These are phyloP conservation scores for Acanthococcus lagerstroemiae DNA, from an alignment of 2,888 invertebrate genomes.

Conservation along the genomic window DNA sequence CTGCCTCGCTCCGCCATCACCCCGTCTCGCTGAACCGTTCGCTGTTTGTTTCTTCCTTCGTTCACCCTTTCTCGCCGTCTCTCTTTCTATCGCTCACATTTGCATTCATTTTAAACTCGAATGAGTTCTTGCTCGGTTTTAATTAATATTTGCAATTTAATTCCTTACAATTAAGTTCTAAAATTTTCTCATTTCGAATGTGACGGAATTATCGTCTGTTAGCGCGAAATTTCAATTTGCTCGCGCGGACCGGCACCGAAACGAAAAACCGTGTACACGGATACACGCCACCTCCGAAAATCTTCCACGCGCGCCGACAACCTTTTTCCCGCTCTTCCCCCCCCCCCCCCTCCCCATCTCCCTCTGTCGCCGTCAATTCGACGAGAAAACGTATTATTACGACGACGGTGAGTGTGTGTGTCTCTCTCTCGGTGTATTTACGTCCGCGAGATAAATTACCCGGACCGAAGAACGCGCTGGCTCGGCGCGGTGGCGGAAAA, in stretches of 20 bases:
- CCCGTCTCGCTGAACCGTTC: background rate
- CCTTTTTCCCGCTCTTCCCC: no score
- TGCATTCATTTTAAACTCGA: conserved; percentile 28
- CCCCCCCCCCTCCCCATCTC: no score
- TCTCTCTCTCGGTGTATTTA: no score
- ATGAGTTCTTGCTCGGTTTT: conserved; percentile 17
- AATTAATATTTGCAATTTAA: conserved; percentile 31
- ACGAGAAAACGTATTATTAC: no score
- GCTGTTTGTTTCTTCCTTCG: no score
- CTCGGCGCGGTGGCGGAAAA: no score
- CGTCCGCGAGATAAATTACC: no score
- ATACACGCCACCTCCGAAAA: background rate
- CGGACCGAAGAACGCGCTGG: no score
- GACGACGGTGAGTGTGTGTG: no score
- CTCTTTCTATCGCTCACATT: conserved; percentile 29
- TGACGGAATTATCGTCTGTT: conserved; percentile 30
- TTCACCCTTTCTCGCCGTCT: no score
- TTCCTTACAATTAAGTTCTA: conserved; percentile 29
- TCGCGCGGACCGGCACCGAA: background rate
- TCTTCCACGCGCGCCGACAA: background rate
- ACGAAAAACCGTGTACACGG: background rate
- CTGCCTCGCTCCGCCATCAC: no score
- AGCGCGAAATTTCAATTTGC: conserved; percentile 18
- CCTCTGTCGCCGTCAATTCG: no score
- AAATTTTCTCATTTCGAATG: conserved; percentile 31